These are phyloP conservation scores for Koerneria pararmatus DNA, from an alignment of 2,888 invertebrate genomes.

Conservation along the genomic window DNA sequence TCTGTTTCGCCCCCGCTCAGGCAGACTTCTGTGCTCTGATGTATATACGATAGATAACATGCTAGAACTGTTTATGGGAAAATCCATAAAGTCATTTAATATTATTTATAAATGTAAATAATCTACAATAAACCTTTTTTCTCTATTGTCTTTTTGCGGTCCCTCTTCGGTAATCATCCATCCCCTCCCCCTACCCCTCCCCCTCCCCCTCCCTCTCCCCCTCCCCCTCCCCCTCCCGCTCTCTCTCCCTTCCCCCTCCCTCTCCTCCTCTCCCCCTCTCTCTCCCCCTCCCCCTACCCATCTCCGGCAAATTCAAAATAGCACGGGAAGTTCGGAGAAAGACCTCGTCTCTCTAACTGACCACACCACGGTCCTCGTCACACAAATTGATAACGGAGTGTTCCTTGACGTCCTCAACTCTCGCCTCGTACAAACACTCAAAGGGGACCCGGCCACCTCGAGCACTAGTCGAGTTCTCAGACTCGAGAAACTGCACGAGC, in stretches of 20 bases:
- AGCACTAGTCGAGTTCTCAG: neutral
- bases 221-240: neutral
- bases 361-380: slow-evolving; percentile 16
- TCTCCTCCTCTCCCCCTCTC: neutral
- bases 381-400: slow-evolving; percentile 17
- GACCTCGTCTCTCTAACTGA: too few species aligned
- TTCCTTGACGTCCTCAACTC: slow-evolving; percentile 1
- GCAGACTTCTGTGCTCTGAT: too few species aligned
- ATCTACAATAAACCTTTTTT: too few species aligned
- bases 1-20: too few species aligned
- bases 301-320: too few species aligned
- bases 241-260: neutral
- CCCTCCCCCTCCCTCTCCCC: slow-evolving; percentile 3
- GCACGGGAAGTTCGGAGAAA: too few species aligned
- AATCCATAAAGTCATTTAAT: too few species aligned
- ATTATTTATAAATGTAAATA: too few species aligned
- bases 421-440: slow-evolving; percentile 21
- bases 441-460: slow-evolving; percentile 18
- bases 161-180: too few species aligned
- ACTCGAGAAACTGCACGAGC: slow-evolving; percentile 20
- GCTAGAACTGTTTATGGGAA: too few species aligned
- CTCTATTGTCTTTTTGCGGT: too few species aligned
- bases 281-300: slow-evolving; percentile 1
- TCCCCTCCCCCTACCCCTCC: neutral
- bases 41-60: too few species aligned